These are phyloP conservation scores for Spinibarbus caldwelli DNA, from an alignment of 2,797 vertebrate species.

Conservation along the genomic window DNA sequence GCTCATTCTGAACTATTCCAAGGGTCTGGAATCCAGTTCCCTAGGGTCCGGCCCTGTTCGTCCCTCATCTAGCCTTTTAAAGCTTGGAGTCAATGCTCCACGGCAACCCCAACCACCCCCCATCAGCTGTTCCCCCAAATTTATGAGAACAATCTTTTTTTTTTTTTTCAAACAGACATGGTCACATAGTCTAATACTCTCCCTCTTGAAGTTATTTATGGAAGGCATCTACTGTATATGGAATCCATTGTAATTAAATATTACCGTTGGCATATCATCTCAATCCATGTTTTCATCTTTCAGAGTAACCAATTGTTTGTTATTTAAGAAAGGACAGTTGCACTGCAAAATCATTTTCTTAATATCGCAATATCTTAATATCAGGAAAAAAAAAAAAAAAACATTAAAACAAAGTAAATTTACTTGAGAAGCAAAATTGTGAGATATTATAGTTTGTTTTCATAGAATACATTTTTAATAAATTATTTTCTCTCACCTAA, in stretches of 20 bases:
- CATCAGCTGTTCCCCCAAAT: conserved; percentile 75
- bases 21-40: conserved; percentile 77
- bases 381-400: no score
- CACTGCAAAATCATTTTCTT: no score
- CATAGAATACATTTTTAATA: no score
- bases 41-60: conserved; percentile 65
- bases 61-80: conserved; percentile 71
- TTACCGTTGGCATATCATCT: background rate
- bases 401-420: no score
- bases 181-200: background rate
- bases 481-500: background rate
- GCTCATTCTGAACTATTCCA: conserved; percentile 85
- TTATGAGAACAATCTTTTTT: conserved; percentile 75
- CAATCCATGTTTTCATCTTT: background rate
- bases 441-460: no score
- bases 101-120: conserved; percentile 66
- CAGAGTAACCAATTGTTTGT: no score
- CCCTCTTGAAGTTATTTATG: conserved; percentile 67
- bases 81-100: conserved; percentile 65
- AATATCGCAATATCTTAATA: no score
- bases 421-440: no score
- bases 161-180: conserved; percentile 61
- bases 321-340: no score
- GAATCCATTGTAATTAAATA: conserved; percentile 58
- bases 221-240: conserved; percentile 59